phyloP scores from a whole-genome alignment of 2,797 vertebrate genomes.

The Phrynocephalus vlangalii region DNA sequence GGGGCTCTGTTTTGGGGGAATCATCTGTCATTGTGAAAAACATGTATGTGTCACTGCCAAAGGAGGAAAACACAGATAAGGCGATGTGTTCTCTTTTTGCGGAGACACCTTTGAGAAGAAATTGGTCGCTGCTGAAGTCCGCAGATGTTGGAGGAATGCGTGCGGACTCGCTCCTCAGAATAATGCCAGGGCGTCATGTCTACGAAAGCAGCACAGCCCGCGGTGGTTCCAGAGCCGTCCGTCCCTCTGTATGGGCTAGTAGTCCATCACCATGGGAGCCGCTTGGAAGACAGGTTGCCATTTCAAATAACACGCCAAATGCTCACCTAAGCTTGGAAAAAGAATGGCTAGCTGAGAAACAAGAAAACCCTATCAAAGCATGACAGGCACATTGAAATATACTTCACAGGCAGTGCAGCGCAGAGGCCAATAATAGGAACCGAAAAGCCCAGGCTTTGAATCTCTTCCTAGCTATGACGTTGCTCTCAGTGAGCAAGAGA shows the following conservation, averaged over 20 bases:
- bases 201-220: no score
- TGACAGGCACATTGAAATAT: background rate
- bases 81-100: constrained; percentile 22
- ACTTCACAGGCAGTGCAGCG: background rate
- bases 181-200: background rate
- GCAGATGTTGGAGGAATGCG: background rate
- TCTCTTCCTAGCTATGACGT: no score
- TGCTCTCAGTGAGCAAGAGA: background rate
- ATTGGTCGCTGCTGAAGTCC: constrained; percentile 19
- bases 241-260: background rate
- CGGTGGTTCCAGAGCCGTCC: background rate
- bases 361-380: background rate
- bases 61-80: constrained; percentile 19
- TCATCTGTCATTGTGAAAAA: background rate
- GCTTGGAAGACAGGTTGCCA: background rate
- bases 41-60: background rate
- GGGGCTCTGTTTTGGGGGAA: background rate
- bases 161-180: background rate
- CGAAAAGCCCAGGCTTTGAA: background rate
- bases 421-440: background rate
- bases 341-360: background rate
- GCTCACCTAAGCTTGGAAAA: background rate
- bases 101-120: background rate
- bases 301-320: background rate
- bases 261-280: no score